Evolutionary conservation across 2,113 vertebrate species (phyloP), one percentile per base, ranked within the genome.

Genomic region (Tragulus kanchil): DNA sequence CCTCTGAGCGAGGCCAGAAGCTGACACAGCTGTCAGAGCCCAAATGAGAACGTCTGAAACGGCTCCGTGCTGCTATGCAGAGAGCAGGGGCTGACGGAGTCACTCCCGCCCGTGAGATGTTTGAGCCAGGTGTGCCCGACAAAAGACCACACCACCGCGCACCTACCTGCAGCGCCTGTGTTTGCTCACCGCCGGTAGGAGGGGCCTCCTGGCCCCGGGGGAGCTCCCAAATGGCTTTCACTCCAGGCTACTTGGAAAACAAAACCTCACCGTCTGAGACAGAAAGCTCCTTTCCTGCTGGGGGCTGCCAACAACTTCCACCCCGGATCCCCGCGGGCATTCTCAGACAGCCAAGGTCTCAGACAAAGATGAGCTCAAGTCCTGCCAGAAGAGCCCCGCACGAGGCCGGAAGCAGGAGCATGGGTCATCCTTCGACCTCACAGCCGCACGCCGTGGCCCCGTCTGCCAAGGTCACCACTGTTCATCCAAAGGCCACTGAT

Each of bases 111-210:
- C 96, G 93, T 97, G 95, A 97, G 98, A 98, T 99, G 98, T 98
- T 99, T 99, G 98, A 99, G 97, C 98, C 99, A 99, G 98, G 98
- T 99, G 98, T 97, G 98, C 97, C 97, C 98, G 97, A 95, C 62
- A 89, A 98, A 98, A 98, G 98, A 97, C 97, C 97, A 95, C 95
- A 94, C 65, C 73, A 31, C 85, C 1, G 0, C 79, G 90, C 98
- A 95, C 97, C 97, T 97, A 97, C 93, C 95, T 45, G 58, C 92
- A 77, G 97, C 96, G 88, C 97, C 97, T 88, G 19, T 99, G 98
- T 99, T 98, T 99, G 98, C 97, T 99, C 97, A 97, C 98, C 95
- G 84, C 97, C 97, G 98, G 98, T 93, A 92, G 98, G 97, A 97
- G 98, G 98, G 93, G 95, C 83, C 92, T 75, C 67, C 56, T 82